Conservation (phyloP, 1,140 invertebrate genomes). For the Ips typographus region DNA sequence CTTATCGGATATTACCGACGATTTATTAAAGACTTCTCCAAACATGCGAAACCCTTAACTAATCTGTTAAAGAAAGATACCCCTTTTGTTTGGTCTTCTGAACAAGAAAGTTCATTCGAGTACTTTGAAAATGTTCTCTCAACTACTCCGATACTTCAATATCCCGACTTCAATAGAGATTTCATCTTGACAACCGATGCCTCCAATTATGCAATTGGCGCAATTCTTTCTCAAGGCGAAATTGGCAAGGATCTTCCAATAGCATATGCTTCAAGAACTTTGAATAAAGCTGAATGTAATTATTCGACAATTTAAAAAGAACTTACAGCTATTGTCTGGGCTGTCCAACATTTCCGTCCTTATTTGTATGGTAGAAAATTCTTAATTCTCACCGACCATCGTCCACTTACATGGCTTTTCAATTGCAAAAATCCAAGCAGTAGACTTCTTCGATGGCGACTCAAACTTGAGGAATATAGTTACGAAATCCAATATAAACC, state of each 20-base stretch:
- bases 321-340: constrained; percentile 45
- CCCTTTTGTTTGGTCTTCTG: constrained; percentile 13
- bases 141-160: constrained; percentile 50
- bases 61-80: constrained; percentile 33
- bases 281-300: constrained; percentile 43
- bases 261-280: constrained; percentile 41
- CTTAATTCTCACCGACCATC: constrained; percentile 30
- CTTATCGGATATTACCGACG: constrained; percentile 41
- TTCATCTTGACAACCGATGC: constrained; percentile 53
- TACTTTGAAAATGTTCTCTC: constrained; percentile 49
- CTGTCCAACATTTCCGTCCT: constrained; percentile 25
- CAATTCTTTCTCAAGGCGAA: constrained; percentile 43
- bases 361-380: constrained; percentile 30
- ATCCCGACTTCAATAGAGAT: constrained; percentile 46
- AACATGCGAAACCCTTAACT: constrained; percentile 35
- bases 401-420: constrained; percentile 46
- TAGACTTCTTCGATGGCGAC: constrained; percentile 54
- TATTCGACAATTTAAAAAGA: constrained; percentile 43
- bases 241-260: constrained; percentile 42
- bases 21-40: constrained; percentile 37
- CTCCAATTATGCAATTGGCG: constrained; percentile 47
- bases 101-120: constrained; percentile 48
- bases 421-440: constrained; percentile 51
- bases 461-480: constrained; percentile 52
- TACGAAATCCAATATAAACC: constrained; percentile 54